Percentiles rank a stretch among this genome's conserved stretches.
Evolutionary conservation across 2,113 vertebrate genomes (phyloP).

Genomic region (Aramus guarauna): DNA sequence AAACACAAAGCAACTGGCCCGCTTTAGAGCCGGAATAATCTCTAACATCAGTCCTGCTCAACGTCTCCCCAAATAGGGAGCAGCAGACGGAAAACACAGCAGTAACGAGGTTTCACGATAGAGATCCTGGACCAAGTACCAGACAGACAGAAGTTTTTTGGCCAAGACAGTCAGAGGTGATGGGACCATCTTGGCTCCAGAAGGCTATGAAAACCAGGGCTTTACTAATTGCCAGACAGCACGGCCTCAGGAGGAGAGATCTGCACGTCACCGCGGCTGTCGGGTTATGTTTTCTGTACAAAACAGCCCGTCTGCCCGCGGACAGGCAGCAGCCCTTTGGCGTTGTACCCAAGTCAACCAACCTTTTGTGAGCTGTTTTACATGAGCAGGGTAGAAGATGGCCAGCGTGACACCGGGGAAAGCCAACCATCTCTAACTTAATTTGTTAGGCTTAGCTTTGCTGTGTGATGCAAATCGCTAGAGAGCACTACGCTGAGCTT

Average conservation of each 20-base stretch:
- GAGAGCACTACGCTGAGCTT: accelerated
- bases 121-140: background rate
- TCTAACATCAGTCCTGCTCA: background rate
- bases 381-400: background rate
- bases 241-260: background rate
- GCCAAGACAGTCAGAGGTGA: background rate
- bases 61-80: background rate
- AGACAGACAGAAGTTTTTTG: background rate
- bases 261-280: accelerated
- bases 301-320: background rate
- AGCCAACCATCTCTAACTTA: background rate
- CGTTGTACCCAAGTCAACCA: background rate
- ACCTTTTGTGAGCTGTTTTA: background rate
- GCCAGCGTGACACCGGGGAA: background rate
- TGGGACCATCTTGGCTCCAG: background rate
- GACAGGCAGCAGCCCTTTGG: background rate
- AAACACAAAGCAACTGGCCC: background rate
- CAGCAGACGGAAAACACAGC: background rate
- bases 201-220: background rate
- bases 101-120: background rate
- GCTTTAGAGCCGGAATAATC: background rate
- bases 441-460: background rate
- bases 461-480: background rate
- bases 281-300: background rate
- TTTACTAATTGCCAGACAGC: background rate